Percentiles rank a stretch among this genome's conserved stretches.
Conservation (phyloP, 35 echinoderm and acorn worm genomes). For the Stichopus chloronotus region DNA sequence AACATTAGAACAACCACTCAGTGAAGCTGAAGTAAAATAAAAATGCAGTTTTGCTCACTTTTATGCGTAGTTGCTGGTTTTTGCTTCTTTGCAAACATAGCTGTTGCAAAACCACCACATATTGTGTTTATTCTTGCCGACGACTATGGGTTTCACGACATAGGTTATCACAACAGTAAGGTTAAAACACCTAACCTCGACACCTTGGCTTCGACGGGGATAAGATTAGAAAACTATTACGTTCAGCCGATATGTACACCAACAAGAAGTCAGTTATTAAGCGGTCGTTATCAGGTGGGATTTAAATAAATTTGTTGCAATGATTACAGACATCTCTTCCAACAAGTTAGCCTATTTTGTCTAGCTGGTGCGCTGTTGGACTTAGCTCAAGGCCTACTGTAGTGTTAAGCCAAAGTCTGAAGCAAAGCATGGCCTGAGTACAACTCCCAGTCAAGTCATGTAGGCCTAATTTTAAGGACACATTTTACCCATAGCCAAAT, state of each 20-base stretch:
- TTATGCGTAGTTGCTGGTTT: neutral
- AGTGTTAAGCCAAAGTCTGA: no score
- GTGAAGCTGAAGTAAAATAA: neutral
- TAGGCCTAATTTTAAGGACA: no score
- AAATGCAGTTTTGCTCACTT: neutral
- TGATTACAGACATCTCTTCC: neutral
- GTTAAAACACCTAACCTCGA: slow-evolving; percentile 71
- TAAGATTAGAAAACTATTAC: slow-evolving; percentile 79
- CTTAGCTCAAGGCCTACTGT: no score
- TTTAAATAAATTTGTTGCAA: neutral
- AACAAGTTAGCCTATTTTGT: no score
- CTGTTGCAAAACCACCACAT: slow-evolving; percentile 57
- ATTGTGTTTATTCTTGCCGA: slow-evolving; percentile 81
- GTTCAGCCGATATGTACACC: slow-evolving; percentile 82
- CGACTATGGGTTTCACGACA: slow-evolving; percentile 75
- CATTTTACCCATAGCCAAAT: no score
- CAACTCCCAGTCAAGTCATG: no score
- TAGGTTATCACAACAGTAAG: slow-evolving; percentile 68
- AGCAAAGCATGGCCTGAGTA: no score
- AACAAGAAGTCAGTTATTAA: slow-evolving; percentile 78
- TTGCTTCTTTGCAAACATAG: slow-evolving; percentile 3
- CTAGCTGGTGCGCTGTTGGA: no score
- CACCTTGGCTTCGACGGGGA: slow-evolving; percentile 57
- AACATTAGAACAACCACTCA: no score
- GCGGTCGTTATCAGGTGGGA: slow-evolving; percentile 67